Percentiles rank a stretch among this genome's conserved stretches.
Evolutionary conservation across 2,888 invertebrate genomes (phyloP).

Genomic region (Spisula solida): DNA sequence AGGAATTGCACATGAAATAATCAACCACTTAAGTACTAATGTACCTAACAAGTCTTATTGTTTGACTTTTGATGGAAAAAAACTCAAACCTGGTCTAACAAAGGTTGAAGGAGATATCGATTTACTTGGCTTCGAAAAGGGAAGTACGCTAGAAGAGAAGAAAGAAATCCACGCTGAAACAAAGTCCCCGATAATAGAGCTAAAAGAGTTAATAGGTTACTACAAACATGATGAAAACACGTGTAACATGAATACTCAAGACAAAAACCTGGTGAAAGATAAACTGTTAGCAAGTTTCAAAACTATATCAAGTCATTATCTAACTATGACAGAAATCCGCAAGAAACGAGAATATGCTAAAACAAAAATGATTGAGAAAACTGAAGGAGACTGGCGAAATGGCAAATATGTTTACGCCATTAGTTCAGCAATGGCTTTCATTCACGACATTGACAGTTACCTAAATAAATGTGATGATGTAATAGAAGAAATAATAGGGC

Average conservation of each 20-base stretch:
- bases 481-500: neutral
- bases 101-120: conserved; percentile 50
- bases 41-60: conserved; percentile 42
- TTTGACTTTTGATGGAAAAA: conserved; percentile 64
- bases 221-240: neutral
- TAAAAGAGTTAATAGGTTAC: neutral
- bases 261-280: neutral
- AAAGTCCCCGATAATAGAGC: neutral
- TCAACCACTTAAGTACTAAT: neutral
- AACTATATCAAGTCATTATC: neutral
- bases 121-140: conserved; percentile 60
- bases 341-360: conserved; percentile 56
- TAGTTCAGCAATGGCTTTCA: conserved; percentile 39
- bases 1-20: conserved; percentile 45
- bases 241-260: neutral
- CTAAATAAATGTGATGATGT: neutral
- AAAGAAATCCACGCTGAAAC: too few relatives aligned
- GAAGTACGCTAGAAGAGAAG: neutral
- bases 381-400: conserved; percentile 48
- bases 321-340: conserved; percentile 15
- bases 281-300: neutral
- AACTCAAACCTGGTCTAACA: conserved; percentile 59
- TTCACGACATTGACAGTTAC: conserved; percentile 44
- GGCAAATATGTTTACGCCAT: conserved; percentile 53
- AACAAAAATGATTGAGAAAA: conserved; percentile 45